A percentile compares a stretch with the other conserved stretches of the same genome.
These are phyloP conservation scores for Sepioteuthis lessoniana DNA, from an alignment of 2,888 invertebrate species.

Conservation along the genomic window DNA sequence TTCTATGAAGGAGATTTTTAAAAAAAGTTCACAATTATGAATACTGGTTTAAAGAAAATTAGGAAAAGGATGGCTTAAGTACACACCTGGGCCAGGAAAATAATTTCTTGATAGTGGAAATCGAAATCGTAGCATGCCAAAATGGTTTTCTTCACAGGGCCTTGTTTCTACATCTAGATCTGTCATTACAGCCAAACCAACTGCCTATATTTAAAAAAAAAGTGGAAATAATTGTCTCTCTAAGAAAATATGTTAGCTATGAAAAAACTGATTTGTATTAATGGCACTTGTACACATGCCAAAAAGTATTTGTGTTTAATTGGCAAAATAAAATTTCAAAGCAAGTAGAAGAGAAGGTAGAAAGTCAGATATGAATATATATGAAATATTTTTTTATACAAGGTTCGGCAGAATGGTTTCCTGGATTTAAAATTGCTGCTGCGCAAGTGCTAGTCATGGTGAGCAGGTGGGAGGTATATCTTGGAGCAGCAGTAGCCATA, in stretches of 20 bases:
- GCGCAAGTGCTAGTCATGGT: too few relatives aligned
- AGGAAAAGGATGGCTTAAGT: not conserved
- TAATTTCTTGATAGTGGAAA: too few relatives aligned
- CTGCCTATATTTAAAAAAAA: conserved; percentile 62
- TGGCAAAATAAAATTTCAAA: too few relatives aligned
- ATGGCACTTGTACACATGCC: not conserved
- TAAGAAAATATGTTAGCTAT: not conserved
- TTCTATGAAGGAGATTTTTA: too few relatives aligned
- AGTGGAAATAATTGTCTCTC: not conserved
- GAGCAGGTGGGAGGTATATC: too few relatives aligned
- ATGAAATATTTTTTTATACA: too few relatives aligned
- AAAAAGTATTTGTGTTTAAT: not conserved
- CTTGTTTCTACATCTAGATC: conserved; percentile 78
- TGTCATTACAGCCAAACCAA: conserved; percentile 78
- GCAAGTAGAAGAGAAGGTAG: too few relatives aligned
- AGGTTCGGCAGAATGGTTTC: too few relatives aligned
- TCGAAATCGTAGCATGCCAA: too few relatives aligned
- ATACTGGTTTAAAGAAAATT: not conserved
- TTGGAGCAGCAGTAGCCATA: too few relatives aligned
- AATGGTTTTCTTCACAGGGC: conserved; percentile 70
- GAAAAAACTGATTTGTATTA: not conserved
- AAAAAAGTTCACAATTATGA: not conserved
- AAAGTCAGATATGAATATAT: too few relatives aligned
- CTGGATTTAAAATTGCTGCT: too few relatives aligned
- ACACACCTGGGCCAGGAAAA: not conserved